Percentiles rank a stretch among this genome's conserved stretches.
phyloP scores from a whole-genome alignment of 1,140 invertebrate genomes.

The Drosophila funebris region DNA sequence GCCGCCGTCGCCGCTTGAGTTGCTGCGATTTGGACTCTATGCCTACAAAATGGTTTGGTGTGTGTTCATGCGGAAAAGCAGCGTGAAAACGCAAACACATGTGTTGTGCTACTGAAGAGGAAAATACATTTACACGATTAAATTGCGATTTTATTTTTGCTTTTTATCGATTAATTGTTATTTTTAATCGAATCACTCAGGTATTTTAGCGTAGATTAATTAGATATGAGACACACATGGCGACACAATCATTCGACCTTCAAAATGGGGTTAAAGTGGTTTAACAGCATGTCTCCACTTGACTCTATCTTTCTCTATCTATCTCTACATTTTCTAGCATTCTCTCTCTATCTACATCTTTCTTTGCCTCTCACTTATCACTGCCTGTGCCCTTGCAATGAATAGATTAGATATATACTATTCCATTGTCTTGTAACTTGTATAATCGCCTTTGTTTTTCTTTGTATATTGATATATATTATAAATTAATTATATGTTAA shows the following conservation, averaged over 20 bases:
- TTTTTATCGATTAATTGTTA: slow-evolving; percentile 35
- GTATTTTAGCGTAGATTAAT: not conserved
- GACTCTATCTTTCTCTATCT: not conserved
- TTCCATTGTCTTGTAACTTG: not conserved
- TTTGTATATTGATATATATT: not conserved
- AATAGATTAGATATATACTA: not conserved
- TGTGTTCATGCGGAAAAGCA: slow-evolving; percentile 60
- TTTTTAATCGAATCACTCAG: slow-evolving; percentile 14
- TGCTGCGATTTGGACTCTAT: not conserved
- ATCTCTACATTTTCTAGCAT: not conserved
- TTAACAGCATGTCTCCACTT: not conserved
- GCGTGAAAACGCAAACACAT: slow-evolving; percentile 64
- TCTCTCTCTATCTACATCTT: not conserved
- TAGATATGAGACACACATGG: not conserved
- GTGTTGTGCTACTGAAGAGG: too few relatives aligned
- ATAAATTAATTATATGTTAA: too few relatives aligned
- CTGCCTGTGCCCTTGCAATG: not conserved
- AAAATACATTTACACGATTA: not conserved
- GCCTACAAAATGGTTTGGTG: slow-evolving; percentile 17
- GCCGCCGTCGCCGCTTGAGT: slow-evolving; percentile 18
- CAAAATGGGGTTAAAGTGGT: not conserved
- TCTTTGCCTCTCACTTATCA: too few relatives aligned
- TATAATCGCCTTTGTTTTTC: not conserved
- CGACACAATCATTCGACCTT: not conserved
- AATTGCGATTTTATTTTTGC: not conserved